These are phyloP conservation scores for Drosophila silvestris DNA, from an alignment of 2,888 invertebrate species.

Conservation along the genomic window DNA sequence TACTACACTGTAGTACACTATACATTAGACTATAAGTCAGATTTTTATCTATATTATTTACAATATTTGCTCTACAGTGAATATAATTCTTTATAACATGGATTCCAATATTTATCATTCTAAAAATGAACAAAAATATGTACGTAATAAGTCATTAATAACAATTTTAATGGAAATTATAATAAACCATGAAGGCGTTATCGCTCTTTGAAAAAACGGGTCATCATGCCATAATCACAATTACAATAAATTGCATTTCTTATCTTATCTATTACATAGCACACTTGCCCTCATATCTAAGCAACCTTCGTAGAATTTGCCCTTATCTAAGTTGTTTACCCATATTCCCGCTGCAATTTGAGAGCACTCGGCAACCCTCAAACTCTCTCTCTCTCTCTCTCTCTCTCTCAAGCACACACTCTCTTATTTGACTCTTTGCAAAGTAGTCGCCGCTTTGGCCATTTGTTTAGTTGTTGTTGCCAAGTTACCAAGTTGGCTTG, in stretches of 20 bases:
- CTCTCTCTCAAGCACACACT: slow-evolving; percentile 5
- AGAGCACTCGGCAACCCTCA: slow-evolving; percentile 39
- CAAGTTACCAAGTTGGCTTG: slow-evolving; percentile 76
- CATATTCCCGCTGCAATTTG: neutral
- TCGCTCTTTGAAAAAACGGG: neutral
- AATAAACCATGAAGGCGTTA: neutral
- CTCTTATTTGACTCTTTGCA: slow-evolving; percentile 28
- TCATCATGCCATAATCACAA: neutral
- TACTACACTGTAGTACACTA: neutral
- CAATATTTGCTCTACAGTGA: neutral
- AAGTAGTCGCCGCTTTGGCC: slow-evolving; percentile 7
- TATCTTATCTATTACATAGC: slow-evolving; percentile 33
- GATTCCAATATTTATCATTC: neutral
- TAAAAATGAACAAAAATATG: neutral
- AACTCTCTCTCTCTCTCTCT: neutral
- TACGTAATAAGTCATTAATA: neutral
- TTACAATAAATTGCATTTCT: slow-evolving; percentile 10
- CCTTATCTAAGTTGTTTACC: slow-evolving; percentile 13
- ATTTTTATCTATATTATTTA: neutral
- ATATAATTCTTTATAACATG: neutral
- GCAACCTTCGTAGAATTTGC: slow-evolving; percentile 43
- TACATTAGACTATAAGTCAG: neutral
- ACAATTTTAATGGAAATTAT: neutral
- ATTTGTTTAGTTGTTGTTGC: slow-evolving; percentile 61
- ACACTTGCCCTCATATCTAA: slow-evolving; percentile 15